phyloP scores from a whole-genome alignment of 2,797 vertebrate genomes.

The Pogoniulus pusillus region DNA sequence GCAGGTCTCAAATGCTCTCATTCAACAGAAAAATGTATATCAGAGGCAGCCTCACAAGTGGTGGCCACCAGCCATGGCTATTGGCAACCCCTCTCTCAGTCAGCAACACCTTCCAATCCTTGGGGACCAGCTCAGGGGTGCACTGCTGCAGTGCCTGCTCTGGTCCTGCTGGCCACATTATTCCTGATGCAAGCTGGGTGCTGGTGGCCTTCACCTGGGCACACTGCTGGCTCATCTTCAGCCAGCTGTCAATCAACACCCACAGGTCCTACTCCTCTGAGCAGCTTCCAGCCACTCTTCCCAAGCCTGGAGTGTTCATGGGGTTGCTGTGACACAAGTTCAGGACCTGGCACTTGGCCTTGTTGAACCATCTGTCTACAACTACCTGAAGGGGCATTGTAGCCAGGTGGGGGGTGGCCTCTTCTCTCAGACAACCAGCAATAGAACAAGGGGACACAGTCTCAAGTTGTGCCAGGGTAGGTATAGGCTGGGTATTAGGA shows the following conservation, averaged over 20 bases:
- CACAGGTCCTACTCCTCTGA: neutral
- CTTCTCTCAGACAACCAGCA: too few species aligned
- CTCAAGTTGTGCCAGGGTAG: too few species aligned
- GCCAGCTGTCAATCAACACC: neutral
- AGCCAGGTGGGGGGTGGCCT: too few species aligned
- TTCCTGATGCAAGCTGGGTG: too few species aligned
- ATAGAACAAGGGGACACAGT: too few species aligned
- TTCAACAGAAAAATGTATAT: neutral
- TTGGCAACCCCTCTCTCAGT: neutral
- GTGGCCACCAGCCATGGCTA: too few species aligned
- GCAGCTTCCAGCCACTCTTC: neutral
- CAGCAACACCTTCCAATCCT: neutral
- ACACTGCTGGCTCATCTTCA: too few species aligned
- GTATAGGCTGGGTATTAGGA: too few species aligned
- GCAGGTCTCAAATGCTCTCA: neutral
- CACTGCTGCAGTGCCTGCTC: neutral
- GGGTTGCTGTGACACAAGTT: neutral
- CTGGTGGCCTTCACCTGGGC: too few species aligned
- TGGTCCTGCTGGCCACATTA: too few species aligned
- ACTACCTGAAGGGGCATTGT: too few species aligned
- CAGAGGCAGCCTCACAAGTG: neutral
- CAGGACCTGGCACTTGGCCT: neutral
- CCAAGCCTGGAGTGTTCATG: neutral
- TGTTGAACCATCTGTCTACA: too few species aligned
- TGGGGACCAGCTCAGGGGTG: rapidly evolving